Base-by-base conservation (phyloP, 2,888 invertebrate genomes). In the Hylaea fasciaria region DNA sequence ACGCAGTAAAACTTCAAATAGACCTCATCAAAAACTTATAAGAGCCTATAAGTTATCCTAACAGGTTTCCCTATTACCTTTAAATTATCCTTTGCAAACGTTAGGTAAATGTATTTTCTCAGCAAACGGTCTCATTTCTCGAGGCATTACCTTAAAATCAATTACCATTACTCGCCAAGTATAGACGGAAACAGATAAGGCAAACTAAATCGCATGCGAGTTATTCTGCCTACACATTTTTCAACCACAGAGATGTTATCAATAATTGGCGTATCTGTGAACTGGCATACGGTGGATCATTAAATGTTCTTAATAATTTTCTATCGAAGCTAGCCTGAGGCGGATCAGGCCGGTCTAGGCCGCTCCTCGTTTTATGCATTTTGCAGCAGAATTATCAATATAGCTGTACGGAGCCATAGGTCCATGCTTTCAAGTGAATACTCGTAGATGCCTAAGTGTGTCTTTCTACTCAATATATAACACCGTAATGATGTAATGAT, bases 241-340 rank as follows among this genome's bases (percentile, higher is more conserved):
- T 88, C 86, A 87, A 77, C 70, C 77, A 76, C 69, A 68, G 75
- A 84, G 90, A 90, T 89, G 72, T 78, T 89, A 91, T 91, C 91
- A 89, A 86, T 91, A 91, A 91, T 91, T 90, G 91, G 90, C 89
- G 85, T 91, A 90, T 91, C 91, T 88, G 82, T 86, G 81, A 81
- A 81, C 84, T 77, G 77, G 84, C 82, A 78, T 77, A 84, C 85
- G 80, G 88, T 88, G 88, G 89, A 91, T 91, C 90, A 91, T 91
- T 92, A 91, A 90, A 91, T 91, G 91, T 91, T 91, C 91, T 89
- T 89, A 89, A 91, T 92, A 91, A 91, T 90, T 90, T 91, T 89
- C 91, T 91, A 91, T 90, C 90, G 87, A 71, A 78, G 78, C 73
- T 70, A 59, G 86, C 91, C 85, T 54, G 67, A 65, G 87, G 91